These are phyloP conservation scores for Neomonachus schauinslandi DNA, from an alignment of 2,113 vertebrate species.

Conservation along the genomic window DNA sequence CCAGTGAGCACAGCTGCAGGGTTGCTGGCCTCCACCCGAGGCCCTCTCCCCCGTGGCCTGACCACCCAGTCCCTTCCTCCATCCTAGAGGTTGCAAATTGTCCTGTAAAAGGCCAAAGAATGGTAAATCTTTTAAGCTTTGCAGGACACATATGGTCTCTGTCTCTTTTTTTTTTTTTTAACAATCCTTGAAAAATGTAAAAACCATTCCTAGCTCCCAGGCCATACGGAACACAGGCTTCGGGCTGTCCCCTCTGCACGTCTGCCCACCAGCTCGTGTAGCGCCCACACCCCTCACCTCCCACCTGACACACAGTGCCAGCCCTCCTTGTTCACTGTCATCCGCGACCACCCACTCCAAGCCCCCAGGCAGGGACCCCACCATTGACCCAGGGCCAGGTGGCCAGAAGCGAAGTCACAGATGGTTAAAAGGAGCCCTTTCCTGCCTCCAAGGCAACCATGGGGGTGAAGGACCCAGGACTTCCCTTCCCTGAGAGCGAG, in stretches of 20 bases:
- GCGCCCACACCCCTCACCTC: not conserved
- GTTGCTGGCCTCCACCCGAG: not conserved
- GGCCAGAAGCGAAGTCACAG: not conserved
- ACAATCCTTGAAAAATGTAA: not conserved
- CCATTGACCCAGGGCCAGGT: not conserved
- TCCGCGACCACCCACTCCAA: too few species aligned
- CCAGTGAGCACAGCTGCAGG: not conserved
- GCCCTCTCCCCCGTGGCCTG: not conserved
- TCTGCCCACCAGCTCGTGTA: not conserved
- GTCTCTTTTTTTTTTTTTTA: not conserved
- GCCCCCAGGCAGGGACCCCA: not conserved
- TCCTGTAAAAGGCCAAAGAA: not conserved
- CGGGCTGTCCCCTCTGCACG: not conserved
- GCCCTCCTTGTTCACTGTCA: not conserved
- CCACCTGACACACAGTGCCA: fast-evolving
- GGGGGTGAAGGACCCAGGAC: not conserved
- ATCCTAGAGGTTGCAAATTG: not conserved
- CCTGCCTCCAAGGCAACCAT: not conserved
- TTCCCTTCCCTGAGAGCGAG: not conserved
- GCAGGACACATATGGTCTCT: not conserved
- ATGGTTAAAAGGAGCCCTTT: not conserved
- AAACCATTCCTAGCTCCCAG: not conserved
- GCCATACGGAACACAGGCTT: not conserved
- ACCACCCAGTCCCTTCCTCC: not conserved
- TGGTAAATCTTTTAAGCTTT: not conserved